These are phyloP conservation scores for Spatulosminthurus flaviceps DNA, from an alignment of 2,888 invertebrate genomes.

Conservation along the genomic window DNA sequence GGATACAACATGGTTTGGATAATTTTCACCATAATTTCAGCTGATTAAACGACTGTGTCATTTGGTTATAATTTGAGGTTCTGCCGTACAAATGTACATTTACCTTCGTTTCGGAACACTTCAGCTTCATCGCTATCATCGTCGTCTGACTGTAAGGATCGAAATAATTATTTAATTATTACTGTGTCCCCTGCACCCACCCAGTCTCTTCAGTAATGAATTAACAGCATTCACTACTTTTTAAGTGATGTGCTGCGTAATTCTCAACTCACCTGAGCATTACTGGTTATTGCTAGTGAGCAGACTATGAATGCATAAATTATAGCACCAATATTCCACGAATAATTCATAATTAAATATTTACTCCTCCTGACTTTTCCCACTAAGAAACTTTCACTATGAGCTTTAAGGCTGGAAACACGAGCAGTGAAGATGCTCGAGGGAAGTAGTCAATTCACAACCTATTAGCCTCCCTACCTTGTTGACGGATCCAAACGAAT, in stretches of 20 bases:
- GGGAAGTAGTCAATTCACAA: no score
- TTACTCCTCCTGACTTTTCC: neutral
- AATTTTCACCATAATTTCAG: no score
- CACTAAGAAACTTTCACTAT: neutral
- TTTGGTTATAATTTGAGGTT: no score
- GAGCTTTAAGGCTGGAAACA: neutral
- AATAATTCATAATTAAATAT: constrained; percentile 1
- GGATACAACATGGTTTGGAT: no score
- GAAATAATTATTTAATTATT: neutral
- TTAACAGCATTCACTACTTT: neutral
- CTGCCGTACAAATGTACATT: no score
- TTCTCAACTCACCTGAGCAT: neutral
- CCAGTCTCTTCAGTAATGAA: neutral
- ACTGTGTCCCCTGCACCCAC: neutral
- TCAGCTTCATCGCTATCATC: neutral
- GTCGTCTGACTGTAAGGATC: neutral
- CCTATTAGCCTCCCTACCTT: no score
- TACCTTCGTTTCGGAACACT: neutral
- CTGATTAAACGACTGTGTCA: no score
- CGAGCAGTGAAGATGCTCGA: no score
- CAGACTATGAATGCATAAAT: neutral
- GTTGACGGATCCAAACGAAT: no score
- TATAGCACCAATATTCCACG: neutral
- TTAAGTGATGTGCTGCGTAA: neutral
- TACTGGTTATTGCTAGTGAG: neutral